These are phyloP conservation scores for Pluvianellus socialis DNA, from an alignment of 2,113 vertebrate species.

Conservation along the genomic window DNA sequence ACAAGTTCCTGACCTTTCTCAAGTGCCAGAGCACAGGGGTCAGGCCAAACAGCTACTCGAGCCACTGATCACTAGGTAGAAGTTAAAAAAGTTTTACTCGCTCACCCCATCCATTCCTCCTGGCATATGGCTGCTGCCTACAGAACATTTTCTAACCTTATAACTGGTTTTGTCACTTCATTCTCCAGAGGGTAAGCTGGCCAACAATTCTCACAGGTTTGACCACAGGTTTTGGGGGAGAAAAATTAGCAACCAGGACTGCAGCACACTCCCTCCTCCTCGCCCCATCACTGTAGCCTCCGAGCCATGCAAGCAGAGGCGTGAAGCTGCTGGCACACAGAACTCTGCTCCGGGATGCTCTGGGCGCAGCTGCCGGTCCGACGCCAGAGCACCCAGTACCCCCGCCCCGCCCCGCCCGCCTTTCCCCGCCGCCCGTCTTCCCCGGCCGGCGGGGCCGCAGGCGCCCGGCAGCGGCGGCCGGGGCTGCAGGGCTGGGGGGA, in stretches of 20 bases:
- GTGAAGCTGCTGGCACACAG: not conserved
- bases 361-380: not conserved
- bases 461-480: not conserved
- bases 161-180: not conserved
- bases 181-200: not conserved
- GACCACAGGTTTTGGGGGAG: not conserved
- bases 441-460: not conserved
- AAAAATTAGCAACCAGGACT: accelerated
- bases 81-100: not conserved
- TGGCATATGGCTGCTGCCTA: not conserved
- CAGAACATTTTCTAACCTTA: not conserved
- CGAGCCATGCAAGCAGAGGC: not conserved
- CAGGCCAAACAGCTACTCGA: not conserved
- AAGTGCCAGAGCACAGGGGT: not conserved
- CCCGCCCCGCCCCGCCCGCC: not conserved
- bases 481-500: too few relatives aligned
- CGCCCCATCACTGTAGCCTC: accelerated
- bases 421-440: not conserved
- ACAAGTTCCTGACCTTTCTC: not conserved
- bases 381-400: not conserved
- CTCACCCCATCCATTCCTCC: not conserved
- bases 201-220: not conserved
- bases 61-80: accelerated
- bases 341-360: not conserved
- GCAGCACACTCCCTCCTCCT: too few relatives aligned